These are phyloP conservation scores for Athetis lepigone DNA, from an alignment of 2,888 invertebrate genomes.

Conservation along the genomic window DNA sequence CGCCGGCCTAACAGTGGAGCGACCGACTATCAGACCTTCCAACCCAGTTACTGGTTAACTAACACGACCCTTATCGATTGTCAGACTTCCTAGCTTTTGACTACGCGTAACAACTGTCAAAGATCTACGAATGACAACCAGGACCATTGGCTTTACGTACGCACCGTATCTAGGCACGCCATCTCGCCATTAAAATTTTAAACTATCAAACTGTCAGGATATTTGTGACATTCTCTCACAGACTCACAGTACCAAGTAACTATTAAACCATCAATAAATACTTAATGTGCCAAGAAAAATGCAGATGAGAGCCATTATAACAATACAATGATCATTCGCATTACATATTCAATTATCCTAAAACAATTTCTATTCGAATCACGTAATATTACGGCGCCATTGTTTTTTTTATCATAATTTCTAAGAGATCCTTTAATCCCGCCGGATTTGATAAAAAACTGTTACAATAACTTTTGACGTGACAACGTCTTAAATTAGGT, in stretches of 20 bases:
- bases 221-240: background rate
- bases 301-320: slow-evolving; percentile 50
- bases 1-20: no score
- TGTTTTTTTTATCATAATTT: slow-evolving; percentile 66
- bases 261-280: slow-evolving; percentile 31
- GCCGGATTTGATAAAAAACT: slow-evolving; percentile 76
- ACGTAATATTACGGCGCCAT: slow-evolving; percentile 76
- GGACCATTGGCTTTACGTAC: no score
- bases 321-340: slow-evolving; percentile 45
- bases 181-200: no score
- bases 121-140: no score
- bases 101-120: no score
- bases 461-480: slow-evolving; percentile 77
- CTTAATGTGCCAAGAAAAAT: slow-evolving; percentile 46
- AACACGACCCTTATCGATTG: no score
- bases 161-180: no score
- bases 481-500: no score
- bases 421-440: slow-evolving; percentile 66
- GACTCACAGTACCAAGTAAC: background rate
- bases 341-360: slow-evolving; percentile 40
- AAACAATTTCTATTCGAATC: slow-evolving; percentile 57
- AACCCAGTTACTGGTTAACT: no score
- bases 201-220: no score
- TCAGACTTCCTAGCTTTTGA: no score
- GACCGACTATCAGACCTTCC: no score